Evolutionary conservation across 2,113 vertebrate genomes (phyloP), one percentile per base, ranked within the genome.

Genomic region (Corythornis vintsioides): DNA sequence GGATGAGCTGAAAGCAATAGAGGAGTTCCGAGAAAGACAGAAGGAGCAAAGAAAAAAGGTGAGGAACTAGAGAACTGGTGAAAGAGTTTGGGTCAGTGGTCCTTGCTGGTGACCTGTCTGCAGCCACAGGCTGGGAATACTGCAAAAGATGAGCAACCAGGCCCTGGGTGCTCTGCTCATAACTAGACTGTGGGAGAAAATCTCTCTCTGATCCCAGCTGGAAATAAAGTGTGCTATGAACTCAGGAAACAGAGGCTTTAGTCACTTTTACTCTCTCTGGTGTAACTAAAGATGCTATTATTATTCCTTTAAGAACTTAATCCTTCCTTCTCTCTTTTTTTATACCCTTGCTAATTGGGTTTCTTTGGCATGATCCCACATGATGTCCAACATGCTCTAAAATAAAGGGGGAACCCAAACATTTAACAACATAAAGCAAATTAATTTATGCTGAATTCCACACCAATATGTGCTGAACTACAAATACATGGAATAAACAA

Each of bases 41-140:
- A 99, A 99, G 95, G 99, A 99, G 15, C 98, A 99, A 93, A 98
- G 98, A 22, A 99, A 98, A 96, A 99, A 98, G 98, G 99, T 99
- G 79, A 97, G 96, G 24, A 15, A 53, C 13, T 13, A 24, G 22
- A 55, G 26, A 64, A 77, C 33, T 14, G 19, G 33, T 74, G 61
- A 73, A 70, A 72, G 14, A 29, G 15, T 43, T 3, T 10, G 55
- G 43, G 42, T 70, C 71, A 80, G 0, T 38, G 45, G 33, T 15
- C 55, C 2, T 0, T 74, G 47, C 33, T 67, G 71, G 20, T 24
- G 65, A 9, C 63, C 60, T 31, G 29, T 40, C 55, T 83, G 45
- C n/a, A 91, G 78, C 43, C 82, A 67, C 0, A 66, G 75, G 48
- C 60, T 77, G 50, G 47, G 71, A 87, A 63, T 63, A 72, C 47